These are phyloP conservation scores for Calcarius ornatus DNA, from an alignment of 2,113 vertebrate species.

Conservation along the genomic window DNA sequence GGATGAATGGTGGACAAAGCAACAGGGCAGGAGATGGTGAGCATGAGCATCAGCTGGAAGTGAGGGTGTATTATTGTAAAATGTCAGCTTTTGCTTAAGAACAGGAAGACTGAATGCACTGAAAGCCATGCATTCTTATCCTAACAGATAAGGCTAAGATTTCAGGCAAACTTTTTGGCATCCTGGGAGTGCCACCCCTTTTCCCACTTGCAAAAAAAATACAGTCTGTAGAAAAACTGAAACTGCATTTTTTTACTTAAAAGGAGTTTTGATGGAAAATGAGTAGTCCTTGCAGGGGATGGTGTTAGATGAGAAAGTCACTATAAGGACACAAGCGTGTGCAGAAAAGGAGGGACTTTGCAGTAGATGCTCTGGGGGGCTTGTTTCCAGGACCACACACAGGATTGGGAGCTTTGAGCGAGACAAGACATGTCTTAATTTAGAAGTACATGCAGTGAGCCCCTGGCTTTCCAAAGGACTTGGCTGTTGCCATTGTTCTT, in stretches of 20 bases:
- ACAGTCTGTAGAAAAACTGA: not conserved
- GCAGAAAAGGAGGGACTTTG: not conserved
- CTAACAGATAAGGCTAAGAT: not conserved
- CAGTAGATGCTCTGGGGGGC: not conserved
- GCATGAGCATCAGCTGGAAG: not conserved
- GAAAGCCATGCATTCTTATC: not conserved
- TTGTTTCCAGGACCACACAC: not conserved
- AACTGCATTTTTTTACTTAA: not conserved
- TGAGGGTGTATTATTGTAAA: not conserved
- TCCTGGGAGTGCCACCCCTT: not conserved
- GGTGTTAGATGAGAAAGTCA: not conserved
- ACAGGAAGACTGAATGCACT: not conserved
- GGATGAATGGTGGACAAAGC: rapidly evolving
- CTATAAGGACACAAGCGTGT: not conserved
- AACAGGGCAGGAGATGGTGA: not conserved
- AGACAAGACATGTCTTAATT: not conserved
- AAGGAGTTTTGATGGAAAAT: not conserved
- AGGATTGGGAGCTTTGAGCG: not conserved
- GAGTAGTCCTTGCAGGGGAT: not conserved
- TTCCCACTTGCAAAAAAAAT: rapidly evolving
- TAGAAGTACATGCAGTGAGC: not conserved
- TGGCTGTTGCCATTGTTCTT: not conserved
- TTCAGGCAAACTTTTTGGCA: not conserved
- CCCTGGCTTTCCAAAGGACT: not conserved
- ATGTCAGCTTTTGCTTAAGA: not conserved